These are phyloP conservation scores for Hexactinellida sp. DNA, from an alignment of 37 sponge, comb jelly and placozoan species.

Conservation along the genomic window DNA sequence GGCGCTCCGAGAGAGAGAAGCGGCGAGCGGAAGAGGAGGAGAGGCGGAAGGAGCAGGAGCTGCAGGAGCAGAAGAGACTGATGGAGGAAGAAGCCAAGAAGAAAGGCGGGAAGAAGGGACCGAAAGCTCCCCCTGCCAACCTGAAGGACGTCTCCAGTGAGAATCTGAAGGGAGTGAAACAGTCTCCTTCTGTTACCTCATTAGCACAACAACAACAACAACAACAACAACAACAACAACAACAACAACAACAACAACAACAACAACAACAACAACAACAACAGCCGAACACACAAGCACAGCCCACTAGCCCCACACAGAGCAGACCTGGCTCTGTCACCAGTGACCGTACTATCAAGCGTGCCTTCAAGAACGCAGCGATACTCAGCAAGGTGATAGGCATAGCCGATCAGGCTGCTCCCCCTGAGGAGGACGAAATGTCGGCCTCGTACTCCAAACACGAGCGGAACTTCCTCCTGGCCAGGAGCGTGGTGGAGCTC, in stretches of 20 bases:
- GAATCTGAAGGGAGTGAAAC: neutral
- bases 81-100: constrained; percentile 32
- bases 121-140: neutral
- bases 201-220: neutral
- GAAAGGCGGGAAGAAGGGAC: constrained; percentile 16
- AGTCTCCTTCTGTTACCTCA: neutral
- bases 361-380: neutral
- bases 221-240: neutral
- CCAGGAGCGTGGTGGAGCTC: neutral
- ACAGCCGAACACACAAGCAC: neutral
- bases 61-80: constrained; percentile 24
- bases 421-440: constrained; percentile 13
- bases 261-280: neutral
- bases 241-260: too few relatives aligned
- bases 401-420: neutral
- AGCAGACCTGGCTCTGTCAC: constrained; percentile 10
- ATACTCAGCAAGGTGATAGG: neutral
- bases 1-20: constrained; percentile 34
- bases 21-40: constrained; percentile 42
- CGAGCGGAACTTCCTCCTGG: neutral
- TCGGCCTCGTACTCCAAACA: neutral
- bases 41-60: constrained; percentile 24
- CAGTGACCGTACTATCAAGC: neutral
- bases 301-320: neutral
- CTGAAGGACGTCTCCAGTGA: neutral